Evolutionary conservation across 2,888 invertebrate species (phyloP).

Genomic region (Xylota sylvarum): DNA sequence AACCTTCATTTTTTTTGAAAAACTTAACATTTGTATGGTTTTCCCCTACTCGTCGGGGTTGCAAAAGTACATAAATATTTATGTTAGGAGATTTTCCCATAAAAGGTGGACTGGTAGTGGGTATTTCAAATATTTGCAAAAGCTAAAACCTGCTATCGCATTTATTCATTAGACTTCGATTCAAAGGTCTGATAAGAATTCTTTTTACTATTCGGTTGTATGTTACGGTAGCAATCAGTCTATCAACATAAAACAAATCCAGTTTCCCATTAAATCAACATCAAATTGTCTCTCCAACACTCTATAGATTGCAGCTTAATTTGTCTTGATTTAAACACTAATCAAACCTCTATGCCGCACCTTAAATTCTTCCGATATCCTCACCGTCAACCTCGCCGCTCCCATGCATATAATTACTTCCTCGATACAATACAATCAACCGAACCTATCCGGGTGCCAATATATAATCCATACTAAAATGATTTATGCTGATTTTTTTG

Average conservation of each 20-base stretch:
- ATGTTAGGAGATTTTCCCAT: too few relatives aligned
- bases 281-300: constrained; percentile 17
- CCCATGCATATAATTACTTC: constrained; percentile 41
- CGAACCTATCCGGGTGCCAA: constrained; percentile 52
- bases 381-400: constrained; percentile 30
- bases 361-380: constrained; percentile 53
- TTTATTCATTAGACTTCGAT: neutral
- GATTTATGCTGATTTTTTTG: constrained; percentile 74
- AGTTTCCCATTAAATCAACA: constrained; percentile 13
- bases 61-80: too few relatives aligned
- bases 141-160: too few relatives aligned
- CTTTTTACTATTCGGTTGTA: neutral
- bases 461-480: constrained; percentile 47
- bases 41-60: too few relatives aligned
- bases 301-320: constrained; percentile 55
- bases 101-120: too few relatives aligned
- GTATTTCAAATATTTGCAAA: too few relatives aligned
- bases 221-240: neutral
- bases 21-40: too few relatives aligned
- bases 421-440: neutral
- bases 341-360: constrained; percentile 27
- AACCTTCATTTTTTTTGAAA: too few relatives aligned
- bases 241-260: constrained; percentile 11
- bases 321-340: constrained; percentile 24
- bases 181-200: neutral